phyloP scores from a whole-genome alignment of 1,140 invertebrate genomes.

The Coenobita brevimanus region DNA sequence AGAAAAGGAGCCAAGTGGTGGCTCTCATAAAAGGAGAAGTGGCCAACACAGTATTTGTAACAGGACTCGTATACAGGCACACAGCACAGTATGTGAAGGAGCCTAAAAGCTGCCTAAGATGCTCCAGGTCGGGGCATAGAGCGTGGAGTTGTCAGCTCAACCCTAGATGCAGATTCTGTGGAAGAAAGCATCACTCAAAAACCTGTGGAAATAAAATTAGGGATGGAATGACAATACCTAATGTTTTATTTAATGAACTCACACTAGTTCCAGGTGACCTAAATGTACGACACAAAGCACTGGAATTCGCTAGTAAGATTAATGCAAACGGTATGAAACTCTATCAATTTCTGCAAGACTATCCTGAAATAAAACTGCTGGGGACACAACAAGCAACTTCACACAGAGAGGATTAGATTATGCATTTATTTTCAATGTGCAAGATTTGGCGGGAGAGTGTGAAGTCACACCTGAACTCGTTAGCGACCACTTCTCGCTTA shows the following conservation, averaged over 20 bases:
- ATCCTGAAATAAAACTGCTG: not conserved
- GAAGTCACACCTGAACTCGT: too few relatives aligned
- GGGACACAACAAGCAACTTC: not conserved
- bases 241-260: not conserved
- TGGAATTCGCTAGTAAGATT: too few relatives aligned
- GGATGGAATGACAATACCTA: not conserved
- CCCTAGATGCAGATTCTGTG: not conserved
- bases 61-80: too few relatives aligned
- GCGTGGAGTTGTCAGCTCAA: not conserved
- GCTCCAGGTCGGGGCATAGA: not conserved
- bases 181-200: not conserved
- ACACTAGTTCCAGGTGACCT: not conserved
- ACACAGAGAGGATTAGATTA: not conserved
- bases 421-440: too few relatives aligned
- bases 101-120: conserved; percentile 3
- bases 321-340: not conserved
- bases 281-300: not conserved
- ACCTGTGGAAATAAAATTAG: not conserved
- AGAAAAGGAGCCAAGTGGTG: not conserved
- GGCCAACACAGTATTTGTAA: too few relatives aligned
- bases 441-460: too few relatives aligned
- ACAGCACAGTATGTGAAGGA: not conserved
- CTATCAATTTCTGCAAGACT: not conserved
- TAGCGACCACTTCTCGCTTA: not conserved
- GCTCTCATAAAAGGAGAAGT: too few relatives aligned